These are phyloP conservation scores for Enteromius paludinosus DNA, from an alignment of 2,797 vertebrate species.

Conservation along the genomic window DNA sequence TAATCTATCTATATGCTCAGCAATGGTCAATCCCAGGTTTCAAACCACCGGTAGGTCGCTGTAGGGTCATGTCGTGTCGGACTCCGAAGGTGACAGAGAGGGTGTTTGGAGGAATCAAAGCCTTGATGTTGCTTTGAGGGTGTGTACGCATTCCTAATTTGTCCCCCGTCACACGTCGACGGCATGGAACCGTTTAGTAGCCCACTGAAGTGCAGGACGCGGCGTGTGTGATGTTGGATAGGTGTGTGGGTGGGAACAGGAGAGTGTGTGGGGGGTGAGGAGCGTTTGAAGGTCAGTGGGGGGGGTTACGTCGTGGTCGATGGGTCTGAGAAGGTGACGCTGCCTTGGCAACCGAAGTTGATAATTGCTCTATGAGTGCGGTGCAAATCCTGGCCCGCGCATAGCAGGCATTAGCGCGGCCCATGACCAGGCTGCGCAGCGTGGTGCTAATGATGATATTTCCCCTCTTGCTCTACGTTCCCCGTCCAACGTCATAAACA, in stretches of 20 bases:
- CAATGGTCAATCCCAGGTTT: constrained; percentile 13
- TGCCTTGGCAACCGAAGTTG: constrained; percentile 57
- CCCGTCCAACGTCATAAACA: constrained; percentile 74
- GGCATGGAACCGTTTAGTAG: constrained; percentile 77
- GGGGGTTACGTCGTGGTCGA: constrained; percentile 35
- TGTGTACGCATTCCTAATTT: constrained; percentile 71
- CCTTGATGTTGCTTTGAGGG: constrained; percentile 65
- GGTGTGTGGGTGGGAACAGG: constrained; percentile 59
- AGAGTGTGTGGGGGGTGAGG: constrained; percentile 45
- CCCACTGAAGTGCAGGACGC: constrained; percentile 70
- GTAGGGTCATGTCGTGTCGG: constrained; percentile 74
- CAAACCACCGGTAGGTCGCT: constrained; percentile 61
- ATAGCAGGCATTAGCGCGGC: constrained; percentile 67
- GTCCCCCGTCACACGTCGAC: constrained; percentile 77
- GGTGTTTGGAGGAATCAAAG: constrained; percentile 70
- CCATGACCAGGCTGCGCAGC: constrained; percentile 66
- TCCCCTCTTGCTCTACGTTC: constrained; percentile 68
- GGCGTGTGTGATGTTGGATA: constrained; percentile 57
- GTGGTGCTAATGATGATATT: constrained; percentile 75
- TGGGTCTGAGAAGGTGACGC: constrained; percentile 48
- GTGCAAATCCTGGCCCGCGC: constrained; percentile 71
- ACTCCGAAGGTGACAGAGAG: constrained; percentile 74
- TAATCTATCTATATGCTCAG: neutral
- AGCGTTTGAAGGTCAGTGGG: constrained; percentile 30
- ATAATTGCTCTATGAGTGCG: constrained; percentile 73